Evolutionary conservation across 2,113 vertebrate species (phyloP).

Genomic region (Martes martes): DNA sequence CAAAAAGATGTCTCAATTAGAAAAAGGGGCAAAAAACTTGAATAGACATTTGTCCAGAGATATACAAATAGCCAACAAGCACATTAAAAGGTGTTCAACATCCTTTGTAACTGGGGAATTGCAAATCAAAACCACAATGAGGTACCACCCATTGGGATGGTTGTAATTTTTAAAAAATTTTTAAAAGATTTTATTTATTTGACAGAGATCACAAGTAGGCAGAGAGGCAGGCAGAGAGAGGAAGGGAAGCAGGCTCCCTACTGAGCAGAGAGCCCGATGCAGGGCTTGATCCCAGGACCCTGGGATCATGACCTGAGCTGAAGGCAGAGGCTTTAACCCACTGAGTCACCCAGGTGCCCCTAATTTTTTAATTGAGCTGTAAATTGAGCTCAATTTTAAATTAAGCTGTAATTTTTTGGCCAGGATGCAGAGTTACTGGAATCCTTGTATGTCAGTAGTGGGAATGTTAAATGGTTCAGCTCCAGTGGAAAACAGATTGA

Average conservation of each 20-base stretch:
- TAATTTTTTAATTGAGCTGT: too few species aligned
- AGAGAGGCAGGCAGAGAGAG: too few species aligned
- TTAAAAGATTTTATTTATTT: too few species aligned
- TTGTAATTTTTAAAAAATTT: not conserved
- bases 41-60: not conserved
- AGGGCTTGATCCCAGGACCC: too few species aligned
- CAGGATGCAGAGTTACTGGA: not conserved
- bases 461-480: not conserved
- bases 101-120: not conserved
- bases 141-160: too few species aligned
- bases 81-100: not conserved
- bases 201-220: too few species aligned
- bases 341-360: too few species aligned
- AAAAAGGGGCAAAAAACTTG: not conserved
- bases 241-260: too few species aligned
- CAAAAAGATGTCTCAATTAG: not conserved
- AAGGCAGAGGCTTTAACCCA: too few species aligned
- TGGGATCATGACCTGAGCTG: too few species aligned
- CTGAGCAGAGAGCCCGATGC: too few species aligned
- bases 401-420: not conserved
- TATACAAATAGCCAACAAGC: not conserved
- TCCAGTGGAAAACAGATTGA: not conserved
- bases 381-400: too few species aligned
- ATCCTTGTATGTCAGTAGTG: not conserved
- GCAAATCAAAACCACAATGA: not conserved